Base-by-base conservation (phyloP, 2,113 vertebrate genomes). In the Condylura cristata region DNA sequence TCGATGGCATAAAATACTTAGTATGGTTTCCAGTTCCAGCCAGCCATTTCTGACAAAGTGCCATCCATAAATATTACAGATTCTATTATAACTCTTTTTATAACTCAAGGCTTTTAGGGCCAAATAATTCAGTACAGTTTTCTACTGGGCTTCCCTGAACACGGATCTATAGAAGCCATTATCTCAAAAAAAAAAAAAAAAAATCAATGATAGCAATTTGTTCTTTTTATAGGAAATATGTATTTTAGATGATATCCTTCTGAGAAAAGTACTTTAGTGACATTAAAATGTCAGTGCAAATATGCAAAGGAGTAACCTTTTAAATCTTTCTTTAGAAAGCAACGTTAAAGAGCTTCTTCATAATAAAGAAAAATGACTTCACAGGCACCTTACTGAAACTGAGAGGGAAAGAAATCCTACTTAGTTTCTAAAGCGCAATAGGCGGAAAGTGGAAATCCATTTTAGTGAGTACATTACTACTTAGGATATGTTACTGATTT, bases 121-220 rank as follows among this genome's bases (percentile, higher is more conserved):
- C 44, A 90, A 95, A 87, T 56, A 68, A 78, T 53, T 90, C 58
- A 92, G 83, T 61, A 95, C 7, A 80, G 79, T 75, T 28, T 90
- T 84, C 48, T 68, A 39, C 66, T 41, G 44, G 44, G 66, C 28
- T 89, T 93, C 81, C 74, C 72, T 91, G 83, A 85, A 94, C 61
- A 46, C 24, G 37, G 22, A 48, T 80, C 92, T 93, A 86, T 14
- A 85, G 56, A 97, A 96, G 68, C 63, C 89, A 97, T 95, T 96
- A 95, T 76, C 85, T 95, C 9, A 83, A 89, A 87, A 89, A 84
- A 72, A 68, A 56, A 68, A 56, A 80, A 68, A 56, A 81, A 96
- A 95, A 95, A 97, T 95, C 96, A 89, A 87, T 96, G 68, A 32
- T 61, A 86, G 83, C 48, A 84, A 89, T 93, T 92, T 95, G 60